Evolutionary conservation across 2,113 vertebrate genomes (phyloP).

Genomic region (Piaya cayana): DNA sequence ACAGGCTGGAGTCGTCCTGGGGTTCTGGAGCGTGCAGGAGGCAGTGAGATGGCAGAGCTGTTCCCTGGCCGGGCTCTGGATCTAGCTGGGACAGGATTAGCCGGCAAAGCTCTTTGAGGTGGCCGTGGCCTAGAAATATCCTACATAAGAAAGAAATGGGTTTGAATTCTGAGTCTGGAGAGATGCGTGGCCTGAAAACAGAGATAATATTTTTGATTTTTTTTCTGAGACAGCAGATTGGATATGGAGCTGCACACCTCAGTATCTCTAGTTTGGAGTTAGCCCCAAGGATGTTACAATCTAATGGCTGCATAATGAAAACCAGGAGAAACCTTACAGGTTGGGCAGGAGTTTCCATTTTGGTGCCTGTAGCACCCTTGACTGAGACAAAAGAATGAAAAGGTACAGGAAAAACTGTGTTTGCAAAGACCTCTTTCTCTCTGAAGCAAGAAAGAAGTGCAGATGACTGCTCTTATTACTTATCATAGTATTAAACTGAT

Average conservation of each 20-base stretch:
- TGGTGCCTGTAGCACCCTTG: background rate
- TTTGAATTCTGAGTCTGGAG: background rate
- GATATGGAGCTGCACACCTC: background rate
- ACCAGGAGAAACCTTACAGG: background rate
- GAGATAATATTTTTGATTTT: background rate
- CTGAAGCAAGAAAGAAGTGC: background rate
- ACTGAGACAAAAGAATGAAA: background rate
- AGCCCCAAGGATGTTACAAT: background rate
- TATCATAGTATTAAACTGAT: background rate
- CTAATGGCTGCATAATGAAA: background rate
- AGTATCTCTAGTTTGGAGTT: background rate
- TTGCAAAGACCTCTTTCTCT: background rate
- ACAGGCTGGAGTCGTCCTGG: background rate
- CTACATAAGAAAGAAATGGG: slow-evolving; percentile 20
- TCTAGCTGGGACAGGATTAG: slow-evolving; percentile 66
- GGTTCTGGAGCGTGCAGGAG: background rate
- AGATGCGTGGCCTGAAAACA: background rate
- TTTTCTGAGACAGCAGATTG: background rate
- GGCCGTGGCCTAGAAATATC: slow-evolving; percentile 70
- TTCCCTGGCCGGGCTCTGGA: slow-evolving; percentile 2
- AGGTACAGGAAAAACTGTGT: background rate
- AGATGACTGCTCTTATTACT: background rate
- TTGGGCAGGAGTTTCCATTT: background rate
- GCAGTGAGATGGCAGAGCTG: background rate
- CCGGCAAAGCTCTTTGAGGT: slow-evolving; percentile 78